Evolutionary conservation across 1,140 invertebrate species (phyloP).

Genomic region (Eulimnadia texana): DNA sequence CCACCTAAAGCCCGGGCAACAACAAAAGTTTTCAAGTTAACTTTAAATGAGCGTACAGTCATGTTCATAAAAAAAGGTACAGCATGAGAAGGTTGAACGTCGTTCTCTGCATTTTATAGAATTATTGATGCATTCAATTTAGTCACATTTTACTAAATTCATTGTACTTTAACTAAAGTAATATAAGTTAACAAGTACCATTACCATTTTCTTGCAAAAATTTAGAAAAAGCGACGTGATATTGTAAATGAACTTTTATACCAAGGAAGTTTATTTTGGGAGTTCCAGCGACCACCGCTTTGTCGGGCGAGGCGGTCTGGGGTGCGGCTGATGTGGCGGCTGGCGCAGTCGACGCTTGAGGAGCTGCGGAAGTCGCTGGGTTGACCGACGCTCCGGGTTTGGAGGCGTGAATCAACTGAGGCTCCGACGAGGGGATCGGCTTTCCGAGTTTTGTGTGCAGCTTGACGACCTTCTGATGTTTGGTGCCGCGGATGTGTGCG

Average conservation of each 20-base stretch:
- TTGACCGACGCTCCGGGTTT: conserved; percentile 22
- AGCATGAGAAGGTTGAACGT: no score
- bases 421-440: conserved; percentile 87
- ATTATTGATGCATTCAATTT: no score
- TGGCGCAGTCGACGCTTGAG: conserved; percentile 18
- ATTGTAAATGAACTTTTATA: no score
- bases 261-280: conserved; percentile 85
- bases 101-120: no score
- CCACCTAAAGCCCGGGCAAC: no score
- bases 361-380: conserved; percentile 21
- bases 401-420: conserved; percentile 47
- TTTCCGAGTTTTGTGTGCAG: conserved; percentile 93
- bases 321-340: conserved; percentile 10
- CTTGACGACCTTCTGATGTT: conserved; percentile 84
- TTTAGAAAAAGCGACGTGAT: background rate
- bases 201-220: no score
- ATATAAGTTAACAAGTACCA: no score
- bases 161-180: no score
- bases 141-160: no score
- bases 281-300: conserved; percentile 47
- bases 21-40: background rate
- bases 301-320: conserved; percentile 25
- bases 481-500: conserved; percentile 90
- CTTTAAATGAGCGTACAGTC: background rate
- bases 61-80: no score